Evolutionary conservation across 2,888 invertebrate genomes (phyloP), one percentile per base, ranked within the genome.

Genomic region (Oligia fasciuncula): DNA sequence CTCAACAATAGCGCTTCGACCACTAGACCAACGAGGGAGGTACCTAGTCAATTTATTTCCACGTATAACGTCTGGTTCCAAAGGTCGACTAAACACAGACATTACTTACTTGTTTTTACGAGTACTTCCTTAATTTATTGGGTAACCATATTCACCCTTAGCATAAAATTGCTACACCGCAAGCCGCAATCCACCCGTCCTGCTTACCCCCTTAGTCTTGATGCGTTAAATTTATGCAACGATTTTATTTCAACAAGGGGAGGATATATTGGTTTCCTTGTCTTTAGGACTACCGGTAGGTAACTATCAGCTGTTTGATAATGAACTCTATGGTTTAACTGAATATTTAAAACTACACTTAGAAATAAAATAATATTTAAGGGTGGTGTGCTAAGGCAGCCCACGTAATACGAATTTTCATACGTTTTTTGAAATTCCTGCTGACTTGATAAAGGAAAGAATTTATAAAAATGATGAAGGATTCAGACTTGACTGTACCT

Each of bases 171-270:
- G 29, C 43, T 1, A 29, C 4, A 79, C 57, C 73, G 35, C 79
- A 79, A 83, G 72, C 84, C 79, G 0, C 78, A 77, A 23, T 77
- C 40, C 46, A 40, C 29, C 46, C 51, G 35, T 51, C 17, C 86
- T 78, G 69, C 62, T 46, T 35, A 86, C 60, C 19, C 83, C 83
- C 86, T 83, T 46, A 49, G 62, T 81, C 73, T 73, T 76, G 85
- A 78, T 69, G 85, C 85, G 85, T 85, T 72, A 85, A 85, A 85
- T 85, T 87, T 85, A 85, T 85, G 62, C 85, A 76, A 74, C 84
- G 76, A 74, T 14, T 51, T 40, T 60, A 57, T 29, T 83, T 66
- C 9, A 57, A 43, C 35, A 49, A 40, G 70, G 81, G 85, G 43
- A 83, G 71, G 72, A 62, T 72, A 69, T 72, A 69, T 73, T 57